Percentiles rank a stretch among this genome's conserved stretches.
These are phyloP conservation scores for Corbicula japonica DNA, from an alignment of 2,888 invertebrate species.

Conservation along the genomic window DNA sequence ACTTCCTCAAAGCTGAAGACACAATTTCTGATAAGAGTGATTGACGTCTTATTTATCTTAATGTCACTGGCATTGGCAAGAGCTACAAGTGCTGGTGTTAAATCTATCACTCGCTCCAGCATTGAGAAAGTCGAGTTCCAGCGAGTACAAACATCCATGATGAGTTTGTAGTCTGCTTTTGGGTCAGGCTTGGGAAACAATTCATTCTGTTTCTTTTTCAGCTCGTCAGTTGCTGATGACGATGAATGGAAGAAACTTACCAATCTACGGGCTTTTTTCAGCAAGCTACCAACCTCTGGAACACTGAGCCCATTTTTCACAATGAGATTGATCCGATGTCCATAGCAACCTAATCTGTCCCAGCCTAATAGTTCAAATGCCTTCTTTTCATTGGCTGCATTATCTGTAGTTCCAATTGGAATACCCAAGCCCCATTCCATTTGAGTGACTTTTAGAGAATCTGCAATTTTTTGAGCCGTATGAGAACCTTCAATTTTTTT, in stretches of 20 bases:
- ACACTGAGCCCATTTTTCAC: slow-evolving; percentile 17
- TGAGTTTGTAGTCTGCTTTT: slow-evolving; percentile 12
- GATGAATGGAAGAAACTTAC: slow-evolving; percentile 31
- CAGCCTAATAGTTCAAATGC: slow-evolving; percentile 14
- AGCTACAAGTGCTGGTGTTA: slow-evolving; percentile 20
- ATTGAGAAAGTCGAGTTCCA: slow-evolving; percentile 33
- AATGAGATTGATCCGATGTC: slow-evolving; percentile 28
- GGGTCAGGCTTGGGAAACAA: background rate
- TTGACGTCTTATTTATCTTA: slow-evolving; percentile 1
- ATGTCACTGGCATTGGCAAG: slow-evolving; percentile 9
- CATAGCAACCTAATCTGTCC: slow-evolving; percentile 30
- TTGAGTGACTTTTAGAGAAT: slow-evolving; percentile 5
- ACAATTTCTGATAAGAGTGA: background rate
- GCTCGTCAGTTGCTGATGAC: background rate
- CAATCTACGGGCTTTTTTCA: slow-evolving; percentile 14
- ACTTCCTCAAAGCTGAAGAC: slow-evolving; percentile 21
- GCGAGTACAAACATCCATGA: slow-evolving; percentile 25
- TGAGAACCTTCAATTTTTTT: slow-evolving; percentile 29
- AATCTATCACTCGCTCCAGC: slow-evolving; percentile 15
- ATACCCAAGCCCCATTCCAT: background rate
- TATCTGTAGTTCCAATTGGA: slow-evolving; percentile 24
- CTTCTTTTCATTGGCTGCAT: slow-evolving; percentile 33
- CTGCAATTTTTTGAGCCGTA: slow-evolving; percentile 20
- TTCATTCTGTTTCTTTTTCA: slow-evolving; percentile 12
- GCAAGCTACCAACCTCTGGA: background rate